phyloP scores from a whole-genome alignment of 1,140 invertebrate genomes.

The Pseudomyrmex sp. region DNA sequence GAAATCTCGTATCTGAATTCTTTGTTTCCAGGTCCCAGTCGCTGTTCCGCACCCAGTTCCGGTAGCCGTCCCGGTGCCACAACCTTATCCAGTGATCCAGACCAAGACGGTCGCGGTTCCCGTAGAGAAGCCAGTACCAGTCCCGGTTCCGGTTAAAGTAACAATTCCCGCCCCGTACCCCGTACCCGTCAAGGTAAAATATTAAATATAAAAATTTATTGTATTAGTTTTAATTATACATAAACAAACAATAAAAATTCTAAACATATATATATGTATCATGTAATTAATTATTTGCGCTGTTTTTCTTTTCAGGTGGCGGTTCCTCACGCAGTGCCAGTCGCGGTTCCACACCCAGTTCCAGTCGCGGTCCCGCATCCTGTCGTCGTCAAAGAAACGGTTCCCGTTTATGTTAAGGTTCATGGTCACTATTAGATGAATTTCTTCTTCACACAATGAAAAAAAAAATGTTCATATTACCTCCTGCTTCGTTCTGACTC shows the following conservation, averaged over 20 bases:
- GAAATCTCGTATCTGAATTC: slow-evolving; percentile 2
- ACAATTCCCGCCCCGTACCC: slow-evolving; percentile 81
- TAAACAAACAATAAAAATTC: not conserved
- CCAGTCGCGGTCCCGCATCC: slow-evolving; percentile 79
- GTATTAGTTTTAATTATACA: too few relatives aligned
- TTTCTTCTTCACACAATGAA: slow-evolving; percentile 9
- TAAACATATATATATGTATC: not conserved
- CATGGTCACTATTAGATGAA: slow-evolving; percentile 72
- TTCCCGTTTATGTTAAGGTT: slow-evolving; percentile 75
- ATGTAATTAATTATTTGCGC: not conserved
- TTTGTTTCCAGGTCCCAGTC: slow-evolving; percentile 80
- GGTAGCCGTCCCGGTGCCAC: slow-evolving; percentile 80
- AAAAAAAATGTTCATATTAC: slow-evolving; percentile 15
- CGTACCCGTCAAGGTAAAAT: slow-evolving; percentile 82
- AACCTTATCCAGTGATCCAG: slow-evolving; percentile 82
- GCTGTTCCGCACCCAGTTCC: slow-evolving; percentile 80
- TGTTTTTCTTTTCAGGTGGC: slow-evolving; percentile 71
- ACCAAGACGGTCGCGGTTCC: slow-evolving; percentile 81
- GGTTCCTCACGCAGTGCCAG: slow-evolving; percentile 74
- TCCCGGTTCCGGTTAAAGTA: slow-evolving; percentile 81
- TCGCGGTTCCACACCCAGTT: slow-evolving; percentile 73
- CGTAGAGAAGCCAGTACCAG: slow-evolving; percentile 81
- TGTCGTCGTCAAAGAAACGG: slow-evolving; percentile 76
- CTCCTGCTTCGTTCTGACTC: slow-evolving; percentile 15
- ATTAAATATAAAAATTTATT: not conserved